Evolutionary conservation across 2,113 vertebrate genomes (phyloP), one percentile per base, ranked within the genome.

Genomic region (Charadrius vociferus): DNA sequence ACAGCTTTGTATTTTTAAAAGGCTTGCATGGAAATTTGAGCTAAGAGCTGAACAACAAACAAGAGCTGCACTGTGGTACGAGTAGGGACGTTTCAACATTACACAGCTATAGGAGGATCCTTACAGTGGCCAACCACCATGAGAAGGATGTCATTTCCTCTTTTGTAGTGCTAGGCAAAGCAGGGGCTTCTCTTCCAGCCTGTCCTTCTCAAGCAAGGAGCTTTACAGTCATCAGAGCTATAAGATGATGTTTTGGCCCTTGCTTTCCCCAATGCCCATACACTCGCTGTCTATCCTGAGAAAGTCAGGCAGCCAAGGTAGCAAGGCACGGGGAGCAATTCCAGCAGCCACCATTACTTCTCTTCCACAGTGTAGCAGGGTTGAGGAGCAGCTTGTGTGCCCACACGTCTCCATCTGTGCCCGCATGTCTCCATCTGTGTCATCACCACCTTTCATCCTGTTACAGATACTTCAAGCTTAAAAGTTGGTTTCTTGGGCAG

Each of bases 71-170:
- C 22, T 47, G 34, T 50, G 19, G 81, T 65, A 1, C 13, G 30
- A 50, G 36, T 4, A 71, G 20, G 21, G 37, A 26, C 0, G 0
- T 6, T 66, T 30, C 61, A 67, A 75, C n/a, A 27, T 66, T 55
- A 15, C 59, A 23, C 23, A 66, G n/a, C 47, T 84, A 0, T 15
- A 47, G 72, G 32, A 73, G 4, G 12, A 23, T 37, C 65, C 39
- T 50, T 34, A 14, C 14, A 32, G 55, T 43, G n/a, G 20, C 32
- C 82, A 68, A 0, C 6, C 9, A 22, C 50, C 8, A 14, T n/a
- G 20, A 52, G 55, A 81, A 75, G 32, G 30, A 11, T 37, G 4
- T 39, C 4, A 6, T 20, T 80, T 43, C 47, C n/a, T 65, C 58
- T 88, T 75, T 10, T 65, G n/a, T 15, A 32, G 63, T 8, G 2